Percentiles rank a stretch among this genome's conserved stretches.
Evolutionary conservation across 1,140 invertebrate genomes (phyloP).

Genomic region (Musca domestica): DNA sequence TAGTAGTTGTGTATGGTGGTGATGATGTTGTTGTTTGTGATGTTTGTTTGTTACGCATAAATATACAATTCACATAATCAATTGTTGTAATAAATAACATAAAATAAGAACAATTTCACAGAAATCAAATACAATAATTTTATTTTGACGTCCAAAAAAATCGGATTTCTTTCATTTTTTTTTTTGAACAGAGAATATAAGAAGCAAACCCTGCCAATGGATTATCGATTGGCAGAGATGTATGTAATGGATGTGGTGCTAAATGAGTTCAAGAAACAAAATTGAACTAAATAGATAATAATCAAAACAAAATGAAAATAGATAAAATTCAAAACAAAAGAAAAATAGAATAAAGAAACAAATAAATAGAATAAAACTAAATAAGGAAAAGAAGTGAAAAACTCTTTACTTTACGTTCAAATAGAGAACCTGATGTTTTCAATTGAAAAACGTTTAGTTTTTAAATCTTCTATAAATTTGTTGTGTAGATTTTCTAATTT

Average conservation of each 20-base stretch:
- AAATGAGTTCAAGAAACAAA: slow-evolving; percentile 7
- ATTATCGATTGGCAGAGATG: slow-evolving; percentile 18
- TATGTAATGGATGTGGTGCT: slow-evolving; percentile 24
- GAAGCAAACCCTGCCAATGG: slow-evolving; percentile 2
- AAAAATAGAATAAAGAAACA: slow-evolving; percentile 27
- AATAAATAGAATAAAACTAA: slow-evolving; percentile 27
- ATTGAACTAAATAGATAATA: background rate
- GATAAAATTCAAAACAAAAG: slow-evolving; percentile 7
- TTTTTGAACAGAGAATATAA: slow-evolving; percentile 9
- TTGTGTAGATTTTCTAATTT: too few relatives aligned
- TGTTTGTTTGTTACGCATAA: too few relatives aligned
- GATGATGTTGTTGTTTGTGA: too few relatives aligned
- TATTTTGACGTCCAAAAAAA: background rate
- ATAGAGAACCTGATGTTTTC: slow-evolving; percentile 38
- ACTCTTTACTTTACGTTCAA: slow-evolving; percentile 19
- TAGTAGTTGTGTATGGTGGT: too few relatives aligned
- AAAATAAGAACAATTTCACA: background rate
- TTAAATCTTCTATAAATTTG: slow-evolving; percentile 44
- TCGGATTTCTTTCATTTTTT: background rate
- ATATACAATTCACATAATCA: too few relatives aligned
- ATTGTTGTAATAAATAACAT: too few relatives aligned
- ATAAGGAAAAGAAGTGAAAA: slow-evolving; percentile 28
- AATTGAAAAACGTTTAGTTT: slow-evolving; percentile 54
- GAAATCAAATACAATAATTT: slow-evolving; percentile 11
- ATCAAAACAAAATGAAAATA: slow-evolving; percentile 5